These are phyloP conservation scores for Platyrinchus mystaceus DNA, from an alignment of 2,797 vertebrate species.

Conservation along the genomic window DNA sequence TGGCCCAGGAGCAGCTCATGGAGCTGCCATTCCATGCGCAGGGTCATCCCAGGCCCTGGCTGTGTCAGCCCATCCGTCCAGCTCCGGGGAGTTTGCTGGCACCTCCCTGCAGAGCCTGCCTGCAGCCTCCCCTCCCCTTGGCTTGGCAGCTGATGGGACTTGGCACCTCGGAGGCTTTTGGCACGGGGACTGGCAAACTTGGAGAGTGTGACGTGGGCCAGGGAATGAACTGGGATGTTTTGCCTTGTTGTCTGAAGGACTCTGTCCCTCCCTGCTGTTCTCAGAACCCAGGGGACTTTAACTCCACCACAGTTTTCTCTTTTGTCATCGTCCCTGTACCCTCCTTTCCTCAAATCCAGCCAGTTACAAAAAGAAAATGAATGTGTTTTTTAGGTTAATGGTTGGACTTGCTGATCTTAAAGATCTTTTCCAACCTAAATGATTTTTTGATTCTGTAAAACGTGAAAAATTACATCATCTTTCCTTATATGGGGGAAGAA, in stretches of 20 bases:
- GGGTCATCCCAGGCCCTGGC: background rate
- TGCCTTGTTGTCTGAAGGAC: background rate
- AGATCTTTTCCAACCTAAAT: background rate
- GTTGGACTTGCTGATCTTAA: background rate
- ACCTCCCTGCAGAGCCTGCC: background rate
- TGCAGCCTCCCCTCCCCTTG: background rate
- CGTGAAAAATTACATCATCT: background rate
- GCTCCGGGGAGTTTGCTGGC: background rate
- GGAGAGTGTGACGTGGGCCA: background rate
- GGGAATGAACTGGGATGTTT: background rate
- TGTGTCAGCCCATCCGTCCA: rapidly evolving
- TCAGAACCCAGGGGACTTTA: background rate
- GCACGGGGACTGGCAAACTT: background rate
- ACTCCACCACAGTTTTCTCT: rapidly evolving
- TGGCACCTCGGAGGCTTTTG: background rate
- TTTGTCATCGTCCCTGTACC: background rate
- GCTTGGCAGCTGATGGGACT: background rate
- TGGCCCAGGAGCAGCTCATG: rapidly evolving
- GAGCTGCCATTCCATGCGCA: background rate
- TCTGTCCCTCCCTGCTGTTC: background rate
- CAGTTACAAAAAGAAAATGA: background rate
- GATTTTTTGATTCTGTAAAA: background rate
- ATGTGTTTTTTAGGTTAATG: background rate
- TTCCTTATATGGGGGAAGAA: background rate
- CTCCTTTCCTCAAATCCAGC: background rate